Base-by-base conservation (phyloP, 2,113 vertebrate genomes). In the Solea senegalensis region DNA sequence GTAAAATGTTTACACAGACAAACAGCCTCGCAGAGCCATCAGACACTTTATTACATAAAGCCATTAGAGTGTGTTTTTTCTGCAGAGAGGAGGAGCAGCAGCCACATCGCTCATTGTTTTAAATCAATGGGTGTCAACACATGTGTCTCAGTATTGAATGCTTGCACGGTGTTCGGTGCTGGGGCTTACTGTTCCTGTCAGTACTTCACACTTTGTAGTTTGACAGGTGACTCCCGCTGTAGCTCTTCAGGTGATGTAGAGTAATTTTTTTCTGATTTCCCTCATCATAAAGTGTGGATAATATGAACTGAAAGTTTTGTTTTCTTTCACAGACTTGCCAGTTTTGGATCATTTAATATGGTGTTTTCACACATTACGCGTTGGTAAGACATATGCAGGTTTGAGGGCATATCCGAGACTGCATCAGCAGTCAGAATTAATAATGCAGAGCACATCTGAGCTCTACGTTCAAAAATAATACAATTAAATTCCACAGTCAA, bases 401-500 rank as follows among this genome's bases (percentile, higher is more conserved):
- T 45, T 52, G 49, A 49, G 27, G 59, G 15, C n/a, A 40, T 39
- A 59, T 46, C 12, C 69, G 59, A 59, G 53, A 52, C 10, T 3
- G 51, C 12, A 61, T 64, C 66, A 66, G 39, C 10, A 54, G 43
- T 70, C 56, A 68, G 72, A 54, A 76, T 76, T 13, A 86, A 78
- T 78, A 72, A 80, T 78, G 39, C 69, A 45, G 14, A 43, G 12
- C 28, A 65, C 59, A 75, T 69, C 16, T 58, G n/a, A 59, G 54
- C 51, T 16, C 15, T 51, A 9, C 51, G 53, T 76, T 71, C 1
- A 49, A 43, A 57, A 2, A 68, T n/a, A 52, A 13, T 12, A 43
- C 72, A 74, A 54, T 28, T 1, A 76, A 69, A 69, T 72, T 78
- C 70, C 12, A 13, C 62, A 78, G 76, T 76, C 70, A 65, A 62